phyloP scores from a whole-genome alignment of 2,113 vertebrate genomes.

The Lophochroa leadbeateri region DNA sequence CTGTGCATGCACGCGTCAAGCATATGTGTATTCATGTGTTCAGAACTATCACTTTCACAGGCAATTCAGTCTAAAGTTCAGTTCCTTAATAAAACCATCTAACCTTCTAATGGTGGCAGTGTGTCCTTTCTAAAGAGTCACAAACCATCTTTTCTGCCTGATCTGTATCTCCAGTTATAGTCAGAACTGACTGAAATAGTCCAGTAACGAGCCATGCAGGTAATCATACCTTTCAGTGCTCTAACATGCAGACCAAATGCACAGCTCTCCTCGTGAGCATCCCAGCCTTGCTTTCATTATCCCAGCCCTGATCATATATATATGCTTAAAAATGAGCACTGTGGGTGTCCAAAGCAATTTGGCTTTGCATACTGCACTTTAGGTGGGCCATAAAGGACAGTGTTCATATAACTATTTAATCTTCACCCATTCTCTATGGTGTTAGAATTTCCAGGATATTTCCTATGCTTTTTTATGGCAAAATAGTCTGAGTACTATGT shows the following conservation, averaged over 20 bases:
- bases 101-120: not conserved
- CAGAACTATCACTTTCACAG: not conserved
- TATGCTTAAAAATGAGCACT: not conserved
- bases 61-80: not conserved
- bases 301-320: not conserved
- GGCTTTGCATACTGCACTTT: not conserved
- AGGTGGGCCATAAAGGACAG: accelerated
- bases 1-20: accelerated
- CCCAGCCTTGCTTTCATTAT: not conserved
- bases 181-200: not conserved
- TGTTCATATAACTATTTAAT: not conserved
- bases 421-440: not conserved
- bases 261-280: accelerated
- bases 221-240: not conserved
- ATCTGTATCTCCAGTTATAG: not conserved
- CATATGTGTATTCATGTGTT: accelerated
- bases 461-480: not conserved
- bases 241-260: not conserved
- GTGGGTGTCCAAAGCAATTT: not conserved
- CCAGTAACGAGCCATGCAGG: accelerated
- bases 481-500: not conserved
- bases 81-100: not conserved
- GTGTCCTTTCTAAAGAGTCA: not conserved
- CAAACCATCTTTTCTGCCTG: not conserved
- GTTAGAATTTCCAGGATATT: not conserved